These are phyloP conservation scores for Venusia cambrica DNA, from an alignment of 2,888 invertebrate species.

Conservation along the genomic window DNA sequence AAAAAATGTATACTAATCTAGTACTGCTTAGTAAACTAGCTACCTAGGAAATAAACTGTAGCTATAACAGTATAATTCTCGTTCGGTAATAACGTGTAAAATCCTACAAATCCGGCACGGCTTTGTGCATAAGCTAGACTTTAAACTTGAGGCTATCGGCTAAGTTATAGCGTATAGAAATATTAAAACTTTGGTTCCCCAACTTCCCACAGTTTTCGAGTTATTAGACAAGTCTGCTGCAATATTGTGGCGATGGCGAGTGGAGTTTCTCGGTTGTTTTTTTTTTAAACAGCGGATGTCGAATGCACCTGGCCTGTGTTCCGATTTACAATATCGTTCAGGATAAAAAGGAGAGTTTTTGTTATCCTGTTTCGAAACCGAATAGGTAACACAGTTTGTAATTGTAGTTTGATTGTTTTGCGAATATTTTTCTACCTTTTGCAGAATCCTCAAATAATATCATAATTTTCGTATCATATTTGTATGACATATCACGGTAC, in stretches of 20 bases:
- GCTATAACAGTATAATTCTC: conserved; percentile 7
- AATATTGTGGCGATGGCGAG: conserved; percentile 42
- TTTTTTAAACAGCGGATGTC: conserved; percentile 62
- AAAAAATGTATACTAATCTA: conserved; percentile 3
- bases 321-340: conserved; percentile 38
- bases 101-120: conserved; percentile 16
- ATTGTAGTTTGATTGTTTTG: too few species aligned
- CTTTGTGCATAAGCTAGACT: conserved; percentile 21
- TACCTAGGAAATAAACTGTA: too few species aligned
- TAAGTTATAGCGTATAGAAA: conserved; percentile 27
- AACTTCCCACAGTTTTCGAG: conserved; percentile 24
- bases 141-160: conserved; percentile 24
- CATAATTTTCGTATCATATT: too few species aligned
- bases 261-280: conserved; percentile 45
- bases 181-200: conserved; percentile 29
- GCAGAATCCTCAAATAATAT: too few species aligned
- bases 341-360: conserved; percentile 29
- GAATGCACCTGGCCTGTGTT: conserved; percentile 66
- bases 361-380: conserved; percentile 24
- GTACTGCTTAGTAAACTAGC: too few species aligned
- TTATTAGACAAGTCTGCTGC: conserved; percentile 31
- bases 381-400: conserved; percentile 7
- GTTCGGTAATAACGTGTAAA: conserved; percentile 13
- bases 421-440: too few species aligned
- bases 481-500: too few species aligned